Evolutionary conservation across 2,888 invertebrate genomes (phyloP).

Genomic region (Caenorhabditis sp.): DNA sequence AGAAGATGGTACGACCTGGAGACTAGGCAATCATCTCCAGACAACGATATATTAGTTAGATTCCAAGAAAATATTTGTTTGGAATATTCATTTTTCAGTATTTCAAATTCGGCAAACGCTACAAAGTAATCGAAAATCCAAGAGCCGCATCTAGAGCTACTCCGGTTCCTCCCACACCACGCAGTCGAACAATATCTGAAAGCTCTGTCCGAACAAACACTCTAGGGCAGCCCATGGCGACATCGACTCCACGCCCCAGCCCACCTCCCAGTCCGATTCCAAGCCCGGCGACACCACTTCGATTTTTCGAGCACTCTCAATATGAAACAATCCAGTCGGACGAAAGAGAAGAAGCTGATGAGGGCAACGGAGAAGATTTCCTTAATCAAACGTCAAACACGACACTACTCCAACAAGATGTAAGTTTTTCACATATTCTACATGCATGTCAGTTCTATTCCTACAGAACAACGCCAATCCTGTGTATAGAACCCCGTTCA

Average conservation of each 20-base stretch:
- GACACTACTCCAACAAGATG: conserved; percentile 1
- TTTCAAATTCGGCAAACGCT: conserved; percentile 3
- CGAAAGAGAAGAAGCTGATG: background rate
- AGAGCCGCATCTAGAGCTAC: background rate
- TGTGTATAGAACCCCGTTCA: background rate
- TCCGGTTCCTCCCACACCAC: background rate
- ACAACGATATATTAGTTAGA: background rate
- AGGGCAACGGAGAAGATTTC: background rate
- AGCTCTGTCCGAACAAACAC: background rate
- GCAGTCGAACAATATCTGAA: background rate
- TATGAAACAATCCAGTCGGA: background rate
- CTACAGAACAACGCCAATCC: conserved; percentile 33
- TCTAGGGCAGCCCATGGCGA: background rate
- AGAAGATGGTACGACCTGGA: background rate
- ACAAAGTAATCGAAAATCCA: background rate
- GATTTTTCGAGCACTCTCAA: conserved; percentile 4
- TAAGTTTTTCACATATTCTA: background rate
- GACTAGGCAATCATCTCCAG: background rate
- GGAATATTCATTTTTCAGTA: background rate
- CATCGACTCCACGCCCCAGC: conserved; percentile 13
- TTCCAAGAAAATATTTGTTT: background rate
- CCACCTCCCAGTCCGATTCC: background rate
- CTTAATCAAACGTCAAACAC: conserved; percentile 6
- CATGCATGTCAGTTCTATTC: background rate
- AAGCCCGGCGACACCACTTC: background rate